Conservation (phyloP, 2,888 invertebrate genomes). For the Bugula neritina region DNA sequence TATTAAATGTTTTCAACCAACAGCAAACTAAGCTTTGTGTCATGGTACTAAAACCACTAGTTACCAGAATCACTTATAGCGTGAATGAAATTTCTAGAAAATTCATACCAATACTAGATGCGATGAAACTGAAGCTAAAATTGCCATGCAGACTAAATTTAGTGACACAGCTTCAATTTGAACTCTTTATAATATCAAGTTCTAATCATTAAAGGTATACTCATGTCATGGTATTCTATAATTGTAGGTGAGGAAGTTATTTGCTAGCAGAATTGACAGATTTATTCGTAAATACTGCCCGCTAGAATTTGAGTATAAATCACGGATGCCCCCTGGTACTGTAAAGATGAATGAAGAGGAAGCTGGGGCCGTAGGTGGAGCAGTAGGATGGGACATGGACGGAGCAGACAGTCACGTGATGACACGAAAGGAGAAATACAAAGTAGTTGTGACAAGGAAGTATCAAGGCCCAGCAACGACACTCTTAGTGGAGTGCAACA, state of each 20-base stretch:
- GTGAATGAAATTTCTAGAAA: too few relatives aligned
- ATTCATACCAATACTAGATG: too few relatives aligned
- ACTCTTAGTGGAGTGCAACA: neutral
- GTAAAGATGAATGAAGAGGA: neutral
- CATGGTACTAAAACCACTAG: too few relatives aligned
- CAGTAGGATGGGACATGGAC: neutral
- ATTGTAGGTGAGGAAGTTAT: conserved; percentile 11
- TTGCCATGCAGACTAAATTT: too few relatives aligned
- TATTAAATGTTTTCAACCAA: too few relatives aligned
- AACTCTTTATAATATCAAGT: too few relatives aligned
- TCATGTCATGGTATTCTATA: too few relatives aligned
- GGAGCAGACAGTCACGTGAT: neutral
- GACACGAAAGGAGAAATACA: neutral
- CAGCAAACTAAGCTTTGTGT: too few relatives aligned
- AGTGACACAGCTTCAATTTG: too few relatives aligned
- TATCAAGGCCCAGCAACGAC: conserved; percentile 21
- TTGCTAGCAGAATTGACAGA: conserved; percentile 21
- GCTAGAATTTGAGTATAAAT: conserved; percentile 1
- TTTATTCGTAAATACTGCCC: neutral
- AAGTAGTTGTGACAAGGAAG: neutral
- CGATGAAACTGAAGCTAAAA: too few relatives aligned
- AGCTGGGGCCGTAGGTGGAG: neutral
- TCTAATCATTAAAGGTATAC: too few relatives aligned
- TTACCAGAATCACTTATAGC: too few relatives aligned
- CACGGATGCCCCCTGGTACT: neutral